Conservation (phyloP, 2,797 vertebrate species). For the Sciurus carolinensis region DNA sequence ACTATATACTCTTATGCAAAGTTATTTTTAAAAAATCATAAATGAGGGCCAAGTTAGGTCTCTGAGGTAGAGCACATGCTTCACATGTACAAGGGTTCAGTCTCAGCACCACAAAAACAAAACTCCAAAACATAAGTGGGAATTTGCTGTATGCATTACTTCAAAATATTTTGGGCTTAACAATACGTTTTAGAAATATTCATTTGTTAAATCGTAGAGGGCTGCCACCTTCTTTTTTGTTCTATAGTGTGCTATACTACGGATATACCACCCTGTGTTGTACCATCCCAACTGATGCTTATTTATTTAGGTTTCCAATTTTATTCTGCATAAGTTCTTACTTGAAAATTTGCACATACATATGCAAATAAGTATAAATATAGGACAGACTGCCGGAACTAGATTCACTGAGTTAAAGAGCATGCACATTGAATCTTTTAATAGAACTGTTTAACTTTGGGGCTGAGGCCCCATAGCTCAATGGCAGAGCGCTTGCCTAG, state of each 20-base stretch:
- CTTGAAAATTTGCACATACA: neutral
- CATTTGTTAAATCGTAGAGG: neutral
- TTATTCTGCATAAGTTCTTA: conserved; percentile 40
- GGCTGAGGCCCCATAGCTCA: too few relatives aligned
- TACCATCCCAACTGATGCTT: neutral
- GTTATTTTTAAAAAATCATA: conserved; percentile 15
- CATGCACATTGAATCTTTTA: neutral
- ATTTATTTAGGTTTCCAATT: neutral
- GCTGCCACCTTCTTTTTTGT: neutral
- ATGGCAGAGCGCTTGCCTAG: too few relatives aligned
- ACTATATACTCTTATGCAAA: neutral
- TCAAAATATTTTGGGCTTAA: neutral
- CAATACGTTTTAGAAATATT: neutral
- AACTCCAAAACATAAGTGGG: neutral
- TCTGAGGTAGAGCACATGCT: neutral
- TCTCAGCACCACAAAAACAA: neutral
- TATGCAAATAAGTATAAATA: neutral
- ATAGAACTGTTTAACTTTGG: neutral
- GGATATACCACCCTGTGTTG: neutral
- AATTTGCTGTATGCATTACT: neutral
- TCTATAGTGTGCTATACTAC: neutral
- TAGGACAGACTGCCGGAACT: neutral
- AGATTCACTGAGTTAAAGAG: neutral
- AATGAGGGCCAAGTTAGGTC: neutral
- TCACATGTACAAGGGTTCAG: neutral